Evolutionary conservation across 2,797 vertebrate genomes (phyloP), one percentile per base, ranked within the genome.

Genomic region (Sphenodon punctatus): DNA sequence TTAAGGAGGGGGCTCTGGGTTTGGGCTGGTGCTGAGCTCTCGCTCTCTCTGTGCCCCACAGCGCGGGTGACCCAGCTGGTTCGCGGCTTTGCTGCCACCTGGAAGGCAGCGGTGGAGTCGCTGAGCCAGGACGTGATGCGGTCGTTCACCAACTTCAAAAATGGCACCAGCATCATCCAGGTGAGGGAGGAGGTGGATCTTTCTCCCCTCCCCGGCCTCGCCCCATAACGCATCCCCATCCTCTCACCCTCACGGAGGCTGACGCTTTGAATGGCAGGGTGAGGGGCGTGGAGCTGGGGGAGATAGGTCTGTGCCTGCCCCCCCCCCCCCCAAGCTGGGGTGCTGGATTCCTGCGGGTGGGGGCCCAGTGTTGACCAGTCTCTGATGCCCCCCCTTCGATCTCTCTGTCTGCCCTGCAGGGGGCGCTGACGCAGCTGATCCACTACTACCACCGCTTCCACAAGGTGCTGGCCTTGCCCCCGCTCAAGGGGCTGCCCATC

Each of bases 371-470:
- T 2, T 27, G 22, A 36, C 23, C 3, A 13, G 3, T 25, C 10
- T 7, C 12, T 63, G 4, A 22, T n/a, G 38, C 51, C 15, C 10
- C 20, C 20, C 30, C 6, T 23, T 46, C 10, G 49, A 8, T 46
- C 38, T 4, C n/a, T 16, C 22, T 25, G 30, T 49, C 20, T 25
- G 2, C 42, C 64, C 63, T 7, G 14, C 94, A 98, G 98, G 98
- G 97, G 45, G 97, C 98, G 0, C 85, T 99, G 77, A 99, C 98
- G 0, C 98, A 99, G 94, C 95, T 99, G 42, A 99, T 99, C 95
- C 98, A 99, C 94, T 98, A 98, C 89, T 98, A 98, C 85, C 98
- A 99, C 72, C 96, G 97, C 45, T 99, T 98, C 96, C 98, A 98
- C 93, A 98, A 98, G 84, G 86, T 98, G 58, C 95, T 99, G 67